Base-by-base conservation (phyloP, 1,140 invertebrate species). In the Andricus grossulariae region DNA sequence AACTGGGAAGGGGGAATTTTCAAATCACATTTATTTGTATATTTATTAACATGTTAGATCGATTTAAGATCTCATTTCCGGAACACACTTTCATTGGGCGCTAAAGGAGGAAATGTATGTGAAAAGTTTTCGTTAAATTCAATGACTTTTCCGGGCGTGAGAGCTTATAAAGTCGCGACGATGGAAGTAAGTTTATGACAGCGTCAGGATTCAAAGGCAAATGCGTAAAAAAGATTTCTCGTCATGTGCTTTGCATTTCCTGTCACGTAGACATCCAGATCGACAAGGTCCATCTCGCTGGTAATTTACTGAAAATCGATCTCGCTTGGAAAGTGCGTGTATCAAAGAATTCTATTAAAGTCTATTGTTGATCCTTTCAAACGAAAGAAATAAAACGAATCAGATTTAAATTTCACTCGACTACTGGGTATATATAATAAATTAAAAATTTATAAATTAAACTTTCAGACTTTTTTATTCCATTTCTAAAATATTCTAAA, bases 171-270 rank as follows among this genome's bases (percentile, higher is more conserved):
- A 66, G 25, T 25, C 57, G 11, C n/a, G 25, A 66, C 25, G 25
- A 66, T 66, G 12, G 25, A 66, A 66, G 57, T 39, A 66, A 66
- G 57, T 39, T 66, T 16, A 21, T 66, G 57, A 66, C 25, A 66
- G 57, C 57, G 32, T 66, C 21, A 16, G 39, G 16, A 66, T 66
- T 66, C 57, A 66, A 21, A 66, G 60, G n/a, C 16, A 15, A 66
- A 39, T 21, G 39, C 19, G 25, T 66, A 66, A 66, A n/a, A 66
- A 66, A 66, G 32, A 66, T 66, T 66, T 66, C 60, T 66, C 32
- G 60, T 66, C 60, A 66, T 66, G 60, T 66, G 25, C 60, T 66
- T 66, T 66, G 32, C 60, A 21, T 66, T 66, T 66, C 60, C 60
- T 39, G 60, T n/a, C 60, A 66, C 60, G 60, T 66, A 66, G n/a